Base-by-base conservation (phyloP, 37 sponge, comb jelly and placozoan genomes). In the Haliclona indistincta region DNA sequence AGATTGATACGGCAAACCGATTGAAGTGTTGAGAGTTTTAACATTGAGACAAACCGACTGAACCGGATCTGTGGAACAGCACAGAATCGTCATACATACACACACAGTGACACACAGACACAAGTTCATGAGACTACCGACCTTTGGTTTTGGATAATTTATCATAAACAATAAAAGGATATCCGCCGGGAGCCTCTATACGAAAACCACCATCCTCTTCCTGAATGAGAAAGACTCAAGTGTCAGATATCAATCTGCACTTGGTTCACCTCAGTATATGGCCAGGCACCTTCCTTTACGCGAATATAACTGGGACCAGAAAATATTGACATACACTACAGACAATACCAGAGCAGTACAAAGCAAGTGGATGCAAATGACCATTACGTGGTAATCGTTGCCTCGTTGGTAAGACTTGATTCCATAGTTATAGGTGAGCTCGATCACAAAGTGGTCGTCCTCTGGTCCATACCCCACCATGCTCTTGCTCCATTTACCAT, bases 401-500 rank as follows among this genome's bases (percentile, higher is more conserved):
- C 92, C 92, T 44, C 47, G 76, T 52, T 68, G 25, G 73, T 91
- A 91, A 11, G 72, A 33, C 63, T 91, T 83, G 70, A 91, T 75
- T 26, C 92, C 92, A 83, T 91, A 91, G 81, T 91, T 91, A 63
- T 91, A 91, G 2, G 92, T 91, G 33, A 91, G 84, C 56, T 91
- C 92, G 45, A 86, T 67, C 29, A 83, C 92, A 83, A 91, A 91
- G 69, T 91, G 87, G 63, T 67, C 44, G 51, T 86, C 92, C 56
- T 91, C 92, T 1, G 54, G 13, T 39, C 92, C 92, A 79, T 84
- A 91, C 0, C 92, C 92, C n/a, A 91, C 84, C 92, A 91, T 91
- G 15, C 84, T 70, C 58, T 91, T 91, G 60, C 93, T 92, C 93
- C 93, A 92, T 53, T 66, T 73, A 10, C 93, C 93, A 75, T 92